Evolutionary conservation across 1,140 invertebrate genomes (phyloP), one percentile per base, ranked within the genome.

Genomic region (Marisa cornuarietis): DNA sequence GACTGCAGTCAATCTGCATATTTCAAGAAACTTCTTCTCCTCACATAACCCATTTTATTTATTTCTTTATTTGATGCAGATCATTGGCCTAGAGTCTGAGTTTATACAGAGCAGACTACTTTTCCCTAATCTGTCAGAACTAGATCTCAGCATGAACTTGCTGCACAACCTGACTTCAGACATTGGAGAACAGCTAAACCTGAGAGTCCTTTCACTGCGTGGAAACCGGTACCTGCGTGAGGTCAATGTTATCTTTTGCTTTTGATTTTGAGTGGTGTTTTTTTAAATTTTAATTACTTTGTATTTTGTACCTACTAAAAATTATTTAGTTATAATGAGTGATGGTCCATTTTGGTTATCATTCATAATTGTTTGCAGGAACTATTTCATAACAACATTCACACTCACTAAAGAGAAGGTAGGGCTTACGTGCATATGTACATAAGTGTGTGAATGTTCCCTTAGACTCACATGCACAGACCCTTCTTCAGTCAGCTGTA

Each of bases 81-180:
- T 81, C 5, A 75, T 78, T 11, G 79, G 82, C 26, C 76, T 82
- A 76, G 85, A 87, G 62, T 80, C 79, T 26, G 78, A 84, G 54
- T 82, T 84, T 65, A 81, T 85, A 20, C 87, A 86, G 76, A 75
- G 82, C 68, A 80, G 94, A 75, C 92, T 98, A 31, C 92, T 99
- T 82, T 99, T 98, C 91, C 98, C 98, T 0, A 96, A 96, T 88
- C 93, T 99, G 63, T 98, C 96, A 2, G 97, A 97, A 95, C 91
- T 99, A 82, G 98, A 99, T 90, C 94, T 99, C 13, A 97, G 96
- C 84, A 95, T 96, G 86, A 99, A 99, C 91, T 92, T 93, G 54
- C 89, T 98, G 9, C 93, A 92, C 81, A 94, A 94, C 85, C 94
- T 99, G 69, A 96, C 98, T 4, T 89, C 94, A 0, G 95, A 95